phyloP scores from a whole-genome alignment of 1,140 invertebrate genomes.

The Hesperophylax magnus region DNA sequence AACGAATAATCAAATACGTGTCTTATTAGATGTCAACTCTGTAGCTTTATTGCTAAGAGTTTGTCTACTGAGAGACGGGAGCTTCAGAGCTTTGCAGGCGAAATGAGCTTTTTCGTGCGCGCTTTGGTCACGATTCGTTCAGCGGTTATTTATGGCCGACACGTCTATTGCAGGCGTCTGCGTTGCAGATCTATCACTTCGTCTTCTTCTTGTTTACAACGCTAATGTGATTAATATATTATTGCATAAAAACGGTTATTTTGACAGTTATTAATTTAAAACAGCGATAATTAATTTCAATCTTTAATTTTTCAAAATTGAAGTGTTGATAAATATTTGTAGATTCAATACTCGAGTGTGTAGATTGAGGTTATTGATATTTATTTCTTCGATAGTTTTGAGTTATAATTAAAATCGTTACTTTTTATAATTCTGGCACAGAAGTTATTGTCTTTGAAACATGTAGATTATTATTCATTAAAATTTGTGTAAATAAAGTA shows the following conservation, averaged over 20 bases:
- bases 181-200: neutral
- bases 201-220: neutral
- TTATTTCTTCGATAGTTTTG: no score
- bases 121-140: conserved; percentile 16
- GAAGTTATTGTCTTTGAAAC: no score
- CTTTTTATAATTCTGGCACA: no score
- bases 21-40: conserved; percentile 12
- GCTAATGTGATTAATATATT: conserved; percentile 3
- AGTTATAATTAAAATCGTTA: no score
- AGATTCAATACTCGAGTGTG: no score
- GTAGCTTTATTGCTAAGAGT: neutral
- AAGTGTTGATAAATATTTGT: no score
- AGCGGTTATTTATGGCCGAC: conserved; percentile 20
- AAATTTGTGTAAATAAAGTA: no score
- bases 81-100: neutral
- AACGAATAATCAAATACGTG: neutral
- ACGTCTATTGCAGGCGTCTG: conserved; percentile 11
- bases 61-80: no score
- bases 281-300: no score
- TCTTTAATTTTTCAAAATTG: no score
- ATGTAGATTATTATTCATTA: no score
- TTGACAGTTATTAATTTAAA: neutral
- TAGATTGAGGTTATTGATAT: no score
- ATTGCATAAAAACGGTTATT: neutral
- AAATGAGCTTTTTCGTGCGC: neutral